Conservation (phyloP, 37 sponge, comb jelly and placozoan species). For the Beroe ovata region DNA sequence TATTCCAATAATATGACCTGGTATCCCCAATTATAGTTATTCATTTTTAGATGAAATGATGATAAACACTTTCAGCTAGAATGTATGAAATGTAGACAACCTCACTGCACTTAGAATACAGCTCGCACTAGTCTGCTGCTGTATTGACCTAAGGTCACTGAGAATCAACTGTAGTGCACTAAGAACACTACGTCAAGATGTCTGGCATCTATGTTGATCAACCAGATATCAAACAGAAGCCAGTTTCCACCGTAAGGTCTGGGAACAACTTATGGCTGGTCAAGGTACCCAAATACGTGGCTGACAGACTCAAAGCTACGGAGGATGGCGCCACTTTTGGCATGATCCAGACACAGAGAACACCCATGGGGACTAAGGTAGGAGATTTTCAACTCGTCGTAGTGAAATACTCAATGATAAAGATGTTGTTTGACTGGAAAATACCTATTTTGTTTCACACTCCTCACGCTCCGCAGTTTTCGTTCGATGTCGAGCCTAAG, state of each 20-base stretch:
- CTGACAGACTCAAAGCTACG: not conserved
- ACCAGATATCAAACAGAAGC: slow-evolving; percentile 55
- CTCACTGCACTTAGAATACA: too few relatives aligned
- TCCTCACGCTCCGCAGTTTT: not conserved
- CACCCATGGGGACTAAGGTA: slow-evolving; percentile 10
- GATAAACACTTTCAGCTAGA: too few relatives aligned
- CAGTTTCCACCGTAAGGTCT: slow-evolving; percentile 1
- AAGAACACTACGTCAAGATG: too few relatives aligned
- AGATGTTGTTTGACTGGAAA: too few relatives aligned
- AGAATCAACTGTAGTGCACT: too few relatives aligned
- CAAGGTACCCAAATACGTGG: slow-evolving; percentile 57
- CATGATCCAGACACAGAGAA: slow-evolving; percentile 13
- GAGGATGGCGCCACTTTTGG: slow-evolving; percentile 18
- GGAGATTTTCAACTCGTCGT: not conserved
- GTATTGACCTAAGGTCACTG: too few relatives aligned
- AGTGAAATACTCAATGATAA: not conserved
- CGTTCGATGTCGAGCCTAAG: slow-evolving; percentile 41
- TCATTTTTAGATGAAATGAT: too few relatives aligned
- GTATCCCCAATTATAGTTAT: too few relatives aligned
- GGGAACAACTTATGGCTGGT: slow-evolving; percentile 49
- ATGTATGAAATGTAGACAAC: too few relatives aligned
- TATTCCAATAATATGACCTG: too few relatives aligned
- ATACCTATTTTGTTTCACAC: too few relatives aligned
- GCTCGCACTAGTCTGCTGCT: too few relatives aligned
- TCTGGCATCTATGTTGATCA: slow-evolving; percentile 61